Conservation (phyloP, 2,113 vertebrate genomes). For the Myiozetetes cayanensis region DNA sequence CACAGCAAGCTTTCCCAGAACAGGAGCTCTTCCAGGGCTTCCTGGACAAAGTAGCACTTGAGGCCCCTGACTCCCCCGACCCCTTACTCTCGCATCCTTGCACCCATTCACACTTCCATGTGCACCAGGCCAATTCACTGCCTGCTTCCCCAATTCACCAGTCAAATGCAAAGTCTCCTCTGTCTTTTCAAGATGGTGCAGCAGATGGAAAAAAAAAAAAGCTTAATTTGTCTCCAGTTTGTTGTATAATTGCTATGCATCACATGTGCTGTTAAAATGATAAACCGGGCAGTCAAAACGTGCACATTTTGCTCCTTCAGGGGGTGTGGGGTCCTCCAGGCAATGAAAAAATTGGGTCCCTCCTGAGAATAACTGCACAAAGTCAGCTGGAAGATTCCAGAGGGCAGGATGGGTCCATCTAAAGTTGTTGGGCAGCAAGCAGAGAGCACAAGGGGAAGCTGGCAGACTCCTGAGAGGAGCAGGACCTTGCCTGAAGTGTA, state of each 20-base stretch:
- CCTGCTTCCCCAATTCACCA: not conserved
- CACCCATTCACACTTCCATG: not conserved
- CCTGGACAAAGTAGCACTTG: not conserved
- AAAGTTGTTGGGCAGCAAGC: not conserved
- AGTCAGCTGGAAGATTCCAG: not conserved
- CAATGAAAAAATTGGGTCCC: not conserved
- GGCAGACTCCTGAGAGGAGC: not conserved
- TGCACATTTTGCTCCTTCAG: not conserved
- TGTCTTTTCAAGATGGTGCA: not conserved
- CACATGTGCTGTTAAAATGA: not conserved
- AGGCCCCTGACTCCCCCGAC: not conserved
- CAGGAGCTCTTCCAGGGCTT: not conserved
- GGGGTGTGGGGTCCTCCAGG: not conserved
- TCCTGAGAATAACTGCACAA: not conserved
- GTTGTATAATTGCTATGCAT: not conserved
- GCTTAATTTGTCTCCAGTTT: not conserved
- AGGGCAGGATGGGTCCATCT: not conserved
- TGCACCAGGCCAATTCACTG: not conserved
- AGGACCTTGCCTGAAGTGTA: not conserved
- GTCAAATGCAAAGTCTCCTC: conserved; percentile 7
- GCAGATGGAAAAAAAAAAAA: not conserved
- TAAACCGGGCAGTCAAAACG: not conserved
- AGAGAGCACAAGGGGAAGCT: not conserved
- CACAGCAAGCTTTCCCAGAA: not conserved
- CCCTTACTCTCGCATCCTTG: not conserved